Percentiles rank a stretch among this genome's conserved stretches.
These are phyloP conservation scores for Hydrotaea cyrtoneurina DNA, from an alignment of 2,888 invertebrate species.

Conservation along the genomic window DNA sequence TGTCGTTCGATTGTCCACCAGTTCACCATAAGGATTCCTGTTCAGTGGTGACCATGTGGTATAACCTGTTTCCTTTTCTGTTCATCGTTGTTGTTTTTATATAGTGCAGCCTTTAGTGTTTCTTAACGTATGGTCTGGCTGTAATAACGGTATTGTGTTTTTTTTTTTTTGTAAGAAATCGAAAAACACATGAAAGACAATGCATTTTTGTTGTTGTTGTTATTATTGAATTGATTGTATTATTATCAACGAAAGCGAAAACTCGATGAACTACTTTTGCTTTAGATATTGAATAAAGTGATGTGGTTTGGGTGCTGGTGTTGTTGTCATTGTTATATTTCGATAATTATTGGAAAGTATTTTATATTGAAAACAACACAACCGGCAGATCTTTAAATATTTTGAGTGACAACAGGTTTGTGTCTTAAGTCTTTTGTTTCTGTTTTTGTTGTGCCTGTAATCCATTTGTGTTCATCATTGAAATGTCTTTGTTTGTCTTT, in stretches of 20 bases:
- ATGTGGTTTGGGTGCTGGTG: background rate
- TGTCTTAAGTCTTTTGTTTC: constrained; percentile 31
- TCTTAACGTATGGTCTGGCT: background rate
- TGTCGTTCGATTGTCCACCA: background rate
- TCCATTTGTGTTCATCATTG: background rate
- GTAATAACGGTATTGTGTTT: background rate
- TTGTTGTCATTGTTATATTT: constrained; percentile 19
- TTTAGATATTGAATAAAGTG: constrained; percentile 1
- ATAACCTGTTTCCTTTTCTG: constrained; percentile 19
- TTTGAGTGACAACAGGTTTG: background rate
- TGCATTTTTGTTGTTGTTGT: background rate
- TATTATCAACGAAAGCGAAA: constrained; percentile 66
- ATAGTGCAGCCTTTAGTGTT: background rate
- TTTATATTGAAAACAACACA: background rate
- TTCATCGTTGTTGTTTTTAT: too few relatives aligned
- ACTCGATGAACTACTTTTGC: constrained; percentile 59
- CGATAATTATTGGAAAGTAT: constrained; percentile 42
- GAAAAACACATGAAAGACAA: background rate
- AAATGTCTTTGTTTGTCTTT: background rate
- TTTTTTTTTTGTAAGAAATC: background rate
- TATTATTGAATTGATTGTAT: background rate
- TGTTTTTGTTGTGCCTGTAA: background rate
- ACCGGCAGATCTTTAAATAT: background rate
- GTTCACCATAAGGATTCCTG: background rate
- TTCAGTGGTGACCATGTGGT: background rate